Conservation (phyloP, 2,888 invertebrate species). For the Scaptomyza cyrtandrae region DNA sequence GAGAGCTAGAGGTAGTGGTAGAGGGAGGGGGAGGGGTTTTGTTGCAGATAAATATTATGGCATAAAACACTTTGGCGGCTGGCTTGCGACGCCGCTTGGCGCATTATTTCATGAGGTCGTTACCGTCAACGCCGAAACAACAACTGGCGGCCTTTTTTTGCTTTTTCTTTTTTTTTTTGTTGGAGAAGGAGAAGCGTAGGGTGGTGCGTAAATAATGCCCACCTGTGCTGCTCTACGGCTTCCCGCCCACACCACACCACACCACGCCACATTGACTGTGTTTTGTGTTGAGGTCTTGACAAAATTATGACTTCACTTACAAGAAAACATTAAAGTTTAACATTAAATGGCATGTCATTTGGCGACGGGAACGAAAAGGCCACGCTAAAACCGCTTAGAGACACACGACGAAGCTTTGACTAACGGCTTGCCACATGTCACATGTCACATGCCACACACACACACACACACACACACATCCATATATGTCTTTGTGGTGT, state of each 20-base stretch:
- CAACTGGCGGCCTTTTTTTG: not conserved
- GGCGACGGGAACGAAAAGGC: constrained; percentile 5
- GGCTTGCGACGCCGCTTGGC: constrained; percentile 69
- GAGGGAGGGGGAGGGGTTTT: not conserved
- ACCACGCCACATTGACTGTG: not conserved
- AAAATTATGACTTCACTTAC: constrained; percentile 71
- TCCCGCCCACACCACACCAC: not conserved
- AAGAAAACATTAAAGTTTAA: constrained; percentile 77
- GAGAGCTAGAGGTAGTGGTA: accelerated
- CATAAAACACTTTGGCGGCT: constrained; percentile 79
- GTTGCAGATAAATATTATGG: constrained; percentile 77
- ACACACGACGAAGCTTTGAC: constrained; percentile 43
- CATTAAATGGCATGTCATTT: constrained; percentile 83
- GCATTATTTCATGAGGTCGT: constrained; percentile 81
- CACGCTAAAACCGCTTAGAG: constrained; percentile 49
- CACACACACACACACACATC: constrained; percentile 21
- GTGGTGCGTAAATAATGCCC: constrained; percentile 76
- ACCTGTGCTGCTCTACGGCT: constrained; percentile 64
- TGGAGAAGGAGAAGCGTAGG: not conserved
- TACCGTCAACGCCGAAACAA: constrained; percentile 72
- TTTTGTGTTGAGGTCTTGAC: constrained; percentile 7
- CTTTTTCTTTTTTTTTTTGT: not conserved
- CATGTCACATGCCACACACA: constrained; percentile 34
- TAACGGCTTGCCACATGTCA: constrained; percentile 63
- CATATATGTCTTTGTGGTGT: constrained; percentile 22